A percentile compares a stretch with the other conserved stretches of the same genome.
These are phyloP conservation scores for Caenorhabditis latens DNA, from an alignment of 1,140 invertebrate species.

Conservation along the genomic window DNA sequence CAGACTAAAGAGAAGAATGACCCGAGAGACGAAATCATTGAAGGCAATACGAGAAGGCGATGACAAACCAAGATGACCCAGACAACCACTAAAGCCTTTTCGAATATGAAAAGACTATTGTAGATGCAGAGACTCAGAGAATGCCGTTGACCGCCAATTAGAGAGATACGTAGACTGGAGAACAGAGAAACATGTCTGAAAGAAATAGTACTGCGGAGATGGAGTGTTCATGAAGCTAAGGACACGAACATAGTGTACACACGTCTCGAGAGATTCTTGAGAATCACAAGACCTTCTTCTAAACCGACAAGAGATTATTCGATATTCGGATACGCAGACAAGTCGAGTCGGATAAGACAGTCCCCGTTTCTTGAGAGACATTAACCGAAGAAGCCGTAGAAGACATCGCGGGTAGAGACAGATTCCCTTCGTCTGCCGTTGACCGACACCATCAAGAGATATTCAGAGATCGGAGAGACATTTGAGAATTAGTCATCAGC, in stretches of 20 bases:
- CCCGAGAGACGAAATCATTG: neutral
- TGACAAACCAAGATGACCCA: constrained; percentile 22
- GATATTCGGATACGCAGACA: neutral
- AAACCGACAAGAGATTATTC: neutral
- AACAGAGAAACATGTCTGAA: neutral
- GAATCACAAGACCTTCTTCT: constrained; percentile 8
- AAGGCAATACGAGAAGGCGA: constrained; percentile 1
- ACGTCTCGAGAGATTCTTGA: constrained; percentile 11
- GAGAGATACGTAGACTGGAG: neutral
- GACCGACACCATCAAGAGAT: constrained; percentile 1
- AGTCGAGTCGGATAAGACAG: neutral
- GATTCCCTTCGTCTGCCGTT: neutral
- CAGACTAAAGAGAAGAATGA: neutral
- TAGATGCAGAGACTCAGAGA: neutral
- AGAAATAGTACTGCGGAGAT: neutral
- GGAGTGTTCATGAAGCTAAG: neutral
- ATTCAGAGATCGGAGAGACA: constrained; percentile 8
- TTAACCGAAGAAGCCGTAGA: neutral
- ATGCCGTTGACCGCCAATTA: constrained; percentile 35
- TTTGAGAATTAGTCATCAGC: neutral
- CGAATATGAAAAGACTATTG: neutral
- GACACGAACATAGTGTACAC: neutral
- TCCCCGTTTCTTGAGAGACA: neutral
- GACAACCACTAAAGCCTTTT: neutral
- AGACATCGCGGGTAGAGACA: neutral